Evolutionary conservation across 2,797 vertebrate species (phyloP).

Genomic region (Catamblyrhynchus diadema): DNA sequence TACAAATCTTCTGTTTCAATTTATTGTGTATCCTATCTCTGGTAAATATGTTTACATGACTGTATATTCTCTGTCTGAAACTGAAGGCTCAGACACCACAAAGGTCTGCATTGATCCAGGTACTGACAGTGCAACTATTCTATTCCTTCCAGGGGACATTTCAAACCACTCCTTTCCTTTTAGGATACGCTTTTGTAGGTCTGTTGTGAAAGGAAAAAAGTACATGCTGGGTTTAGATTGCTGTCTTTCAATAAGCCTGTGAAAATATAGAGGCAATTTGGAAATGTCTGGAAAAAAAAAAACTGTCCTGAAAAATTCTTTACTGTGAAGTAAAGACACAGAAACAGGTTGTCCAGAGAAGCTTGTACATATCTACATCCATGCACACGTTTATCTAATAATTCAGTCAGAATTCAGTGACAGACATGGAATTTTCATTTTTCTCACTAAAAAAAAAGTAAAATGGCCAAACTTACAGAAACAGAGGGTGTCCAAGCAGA

Average conservation of each 20-base stretch:
- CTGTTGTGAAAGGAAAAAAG: not conserved
- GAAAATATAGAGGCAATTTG: not conserved
- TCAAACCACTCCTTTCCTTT: not conserved
- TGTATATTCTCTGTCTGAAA: not conserved
- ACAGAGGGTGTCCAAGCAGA: not conserved
- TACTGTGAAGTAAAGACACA: not conserved
- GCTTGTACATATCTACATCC: not conserved
- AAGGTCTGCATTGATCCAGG: not conserved
- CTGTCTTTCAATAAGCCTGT: not conserved
- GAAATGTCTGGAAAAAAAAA: not conserved
- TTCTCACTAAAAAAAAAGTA: not conserved
- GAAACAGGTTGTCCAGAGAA: not conserved
- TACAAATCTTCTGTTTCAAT: not conserved
- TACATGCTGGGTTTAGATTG: not conserved
- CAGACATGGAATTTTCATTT: not conserved
- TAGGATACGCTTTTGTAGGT: fast-evolving
- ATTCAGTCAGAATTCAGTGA: not conserved
- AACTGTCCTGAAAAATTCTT: not conserved
- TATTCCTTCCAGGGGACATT: not conserved
- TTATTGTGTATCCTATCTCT: not conserved
- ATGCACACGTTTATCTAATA: not conserved
- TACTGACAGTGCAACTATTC: not conserved
- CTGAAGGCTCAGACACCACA: not conserved
- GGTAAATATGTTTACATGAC: not conserved
- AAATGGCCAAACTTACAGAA: not conserved